phyloP scores from a whole-genome alignment of 2,888 invertebrate genomes.

The Epistrophella euchroma region DNA sequence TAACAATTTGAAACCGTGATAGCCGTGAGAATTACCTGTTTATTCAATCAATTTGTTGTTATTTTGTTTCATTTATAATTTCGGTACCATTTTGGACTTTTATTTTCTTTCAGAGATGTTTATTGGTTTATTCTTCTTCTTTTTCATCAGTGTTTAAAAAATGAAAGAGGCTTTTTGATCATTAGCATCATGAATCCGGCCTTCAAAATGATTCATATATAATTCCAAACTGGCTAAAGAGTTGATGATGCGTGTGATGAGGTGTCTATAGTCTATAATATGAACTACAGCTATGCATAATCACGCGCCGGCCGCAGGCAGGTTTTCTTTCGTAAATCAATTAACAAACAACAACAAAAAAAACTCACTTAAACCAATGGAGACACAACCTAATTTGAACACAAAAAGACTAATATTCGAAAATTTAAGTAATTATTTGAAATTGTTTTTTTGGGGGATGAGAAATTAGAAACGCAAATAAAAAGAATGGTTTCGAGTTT shows the following conservation, averaged over 20 bases:
- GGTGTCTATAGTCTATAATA: constrained; percentile 19
- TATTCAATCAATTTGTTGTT: constrained; percentile 37
- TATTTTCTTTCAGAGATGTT: constrained; percentile 18
- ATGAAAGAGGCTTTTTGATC: constrained; percentile 2
- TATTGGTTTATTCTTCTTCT: constrained; percentile 14
- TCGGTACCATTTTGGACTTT: constrained; percentile 21
- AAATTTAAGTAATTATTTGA: background rate
- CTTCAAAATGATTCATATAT: constrained; percentile 29
- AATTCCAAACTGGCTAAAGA: constrained; percentile 13
- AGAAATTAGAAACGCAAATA: background rate
- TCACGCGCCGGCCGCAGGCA: constrained; percentile 31
- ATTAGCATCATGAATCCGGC: background rate
- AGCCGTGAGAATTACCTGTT: constrained; percentile 72
- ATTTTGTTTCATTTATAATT: background rate
- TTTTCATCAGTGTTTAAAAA: background rate
- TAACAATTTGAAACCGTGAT: constrained; percentile 58
- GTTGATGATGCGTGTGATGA: constrained; percentile 13
- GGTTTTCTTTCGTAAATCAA: constrained; percentile 7
- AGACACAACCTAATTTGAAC: background rate
- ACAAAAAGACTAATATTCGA: background rate
- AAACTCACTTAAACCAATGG: background rate
- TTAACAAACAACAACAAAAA: background rate
- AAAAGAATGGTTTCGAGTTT: background rate
- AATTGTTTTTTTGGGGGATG: background rate
- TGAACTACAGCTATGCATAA: constrained; percentile 21